Conservation (phyloP, 2,888 invertebrate species). For the Caenorhabditis doughertyi region DNA sequence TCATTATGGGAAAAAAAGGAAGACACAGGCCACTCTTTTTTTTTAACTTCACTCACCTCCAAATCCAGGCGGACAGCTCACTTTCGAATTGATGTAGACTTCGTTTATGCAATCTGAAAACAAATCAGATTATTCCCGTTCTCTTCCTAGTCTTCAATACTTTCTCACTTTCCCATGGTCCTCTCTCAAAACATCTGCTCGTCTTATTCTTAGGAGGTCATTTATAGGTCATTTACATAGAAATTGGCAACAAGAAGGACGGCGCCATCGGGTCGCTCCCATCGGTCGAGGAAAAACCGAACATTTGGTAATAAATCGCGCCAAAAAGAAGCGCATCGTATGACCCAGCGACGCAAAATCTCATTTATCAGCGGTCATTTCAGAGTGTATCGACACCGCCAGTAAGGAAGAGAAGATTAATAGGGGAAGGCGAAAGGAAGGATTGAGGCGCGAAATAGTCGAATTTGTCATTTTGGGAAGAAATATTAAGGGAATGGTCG, state of each 20-base stretch:
- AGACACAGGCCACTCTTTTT: too few relatives aligned
- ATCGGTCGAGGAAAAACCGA: neutral
- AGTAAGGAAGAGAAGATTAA: too few relatives aligned
- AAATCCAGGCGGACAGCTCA: neutral
- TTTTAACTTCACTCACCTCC: slow-evolving; percentile 23
- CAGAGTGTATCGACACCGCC: too few relatives aligned
- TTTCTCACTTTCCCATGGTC: neutral
- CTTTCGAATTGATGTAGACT: neutral
- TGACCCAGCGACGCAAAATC: neutral
- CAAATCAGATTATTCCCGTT: slow-evolving; percentile 1
- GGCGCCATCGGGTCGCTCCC: slow-evolving; percentile 23
- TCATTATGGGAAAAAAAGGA: too few relatives aligned
- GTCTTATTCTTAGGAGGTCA: neutral
- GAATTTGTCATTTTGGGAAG: slow-evolving; percentile 46
- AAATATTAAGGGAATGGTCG: slow-evolving; percentile 46
- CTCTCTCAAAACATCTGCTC: neutral
- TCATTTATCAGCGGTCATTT: slow-evolving; percentile 38
- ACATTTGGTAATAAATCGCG: slow-evolving; percentile 50
- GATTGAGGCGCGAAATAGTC: neutral
- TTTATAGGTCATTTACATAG: neutral
- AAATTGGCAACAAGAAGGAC: neutral
- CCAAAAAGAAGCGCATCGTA: slow-evolving; percentile 43
- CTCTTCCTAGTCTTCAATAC: neutral
- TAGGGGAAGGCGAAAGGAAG: slow-evolving; percentile 27
- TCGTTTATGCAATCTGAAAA: neutral